These are phyloP conservation scores for Trissolcus basalis DNA, from an alignment of 1,140 invertebrate genomes.

Conservation along the genomic window DNA sequence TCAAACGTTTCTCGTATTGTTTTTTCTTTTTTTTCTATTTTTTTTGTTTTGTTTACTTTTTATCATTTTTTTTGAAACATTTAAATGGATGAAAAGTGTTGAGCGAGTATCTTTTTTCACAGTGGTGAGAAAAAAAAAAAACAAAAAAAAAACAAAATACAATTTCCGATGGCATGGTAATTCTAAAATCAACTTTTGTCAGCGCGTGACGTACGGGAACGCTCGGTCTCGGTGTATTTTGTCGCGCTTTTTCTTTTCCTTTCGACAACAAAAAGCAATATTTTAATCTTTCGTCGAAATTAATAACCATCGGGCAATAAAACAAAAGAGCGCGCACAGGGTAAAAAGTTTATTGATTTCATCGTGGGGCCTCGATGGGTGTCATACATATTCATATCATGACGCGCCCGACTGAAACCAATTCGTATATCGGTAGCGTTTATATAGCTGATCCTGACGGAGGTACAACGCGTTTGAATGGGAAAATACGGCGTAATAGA, in stretches of 20 bases:
- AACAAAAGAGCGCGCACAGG: slow-evolving; percentile 37
- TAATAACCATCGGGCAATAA: slow-evolving; percentile 37
- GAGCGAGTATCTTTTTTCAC: too few relatives aligned
- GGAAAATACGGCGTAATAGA: slow-evolving; percentile 54
- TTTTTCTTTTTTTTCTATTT: too few relatives aligned
- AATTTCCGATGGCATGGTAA: too few relatives aligned
- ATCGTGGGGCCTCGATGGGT: slow-evolving; percentile 60
- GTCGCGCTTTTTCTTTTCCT: not conserved
- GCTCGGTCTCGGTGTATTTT: not conserved
- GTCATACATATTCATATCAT: slow-evolving; percentile 66
- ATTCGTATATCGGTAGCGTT: slow-evolving; percentile 60
- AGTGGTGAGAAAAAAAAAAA: too few relatives aligned
- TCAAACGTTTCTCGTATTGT: too few relatives aligned
- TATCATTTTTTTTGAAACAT: too few relatives aligned
- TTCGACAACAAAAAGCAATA: slow-evolving; percentile 19
- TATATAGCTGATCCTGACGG: slow-evolving; percentile 55
- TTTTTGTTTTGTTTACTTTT: too few relatives aligned
- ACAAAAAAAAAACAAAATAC: too few relatives aligned
- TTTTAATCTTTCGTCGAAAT: slow-evolving; percentile 43
- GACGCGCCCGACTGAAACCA: slow-evolving; percentile 61
- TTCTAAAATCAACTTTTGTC: too few relatives aligned
- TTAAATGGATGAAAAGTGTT: too few relatives aligned
- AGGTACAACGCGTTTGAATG: slow-evolving; percentile 57
- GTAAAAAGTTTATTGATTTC: slow-evolving; percentile 63
- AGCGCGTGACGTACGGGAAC: too few relatives aligned